These are phyloP conservation scores for Anolis carolinensis DNA, from an alignment of 2,113 vertebrate genomes.

Conservation along the genomic window DNA sequence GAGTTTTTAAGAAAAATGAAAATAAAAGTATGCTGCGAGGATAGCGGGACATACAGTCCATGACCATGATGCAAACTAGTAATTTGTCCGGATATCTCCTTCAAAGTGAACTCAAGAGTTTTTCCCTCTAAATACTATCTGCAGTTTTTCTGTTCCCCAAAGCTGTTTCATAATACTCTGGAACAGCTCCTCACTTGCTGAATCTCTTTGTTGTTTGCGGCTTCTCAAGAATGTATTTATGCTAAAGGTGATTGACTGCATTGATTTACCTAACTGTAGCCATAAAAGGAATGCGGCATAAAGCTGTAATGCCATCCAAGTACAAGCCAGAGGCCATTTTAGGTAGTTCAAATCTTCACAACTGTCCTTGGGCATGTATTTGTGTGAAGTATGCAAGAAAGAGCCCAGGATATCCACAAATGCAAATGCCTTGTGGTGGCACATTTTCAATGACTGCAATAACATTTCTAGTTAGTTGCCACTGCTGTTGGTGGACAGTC, in stretches of 20 bases:
- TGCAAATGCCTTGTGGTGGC: neutral
- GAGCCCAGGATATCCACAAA: neutral
- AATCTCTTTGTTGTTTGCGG: neutral
- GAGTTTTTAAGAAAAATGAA: neutral
- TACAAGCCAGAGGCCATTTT: neutral
- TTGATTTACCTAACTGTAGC: conserved; percentile 21
- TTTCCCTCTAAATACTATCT: neutral
- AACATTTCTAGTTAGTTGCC: neutral
- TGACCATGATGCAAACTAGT: neutral
- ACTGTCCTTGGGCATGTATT: neutral
- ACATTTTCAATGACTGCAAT: neutral
- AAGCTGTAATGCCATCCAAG: conserved; percentile 1
- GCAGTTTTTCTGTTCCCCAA: neutral
- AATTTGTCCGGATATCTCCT: neutral
- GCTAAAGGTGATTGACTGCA: neutral
- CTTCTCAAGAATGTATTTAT: neutral
- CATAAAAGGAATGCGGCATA: conserved; percentile 1
- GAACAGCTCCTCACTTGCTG: neutral
- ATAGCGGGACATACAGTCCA: neutral
- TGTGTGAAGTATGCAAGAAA: neutral
- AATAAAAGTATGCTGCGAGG: neutral
- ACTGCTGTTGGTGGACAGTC: neutral
- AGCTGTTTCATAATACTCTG: neutral
- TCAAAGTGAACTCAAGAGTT: neutral
- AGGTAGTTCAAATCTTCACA: neutral